Percentiles rank a stretch among this genome's conserved stretches.
phyloP scores from a whole-genome alignment of 2,797 vertebrate species.

The Enteromius afrohamiltoni region DNA sequence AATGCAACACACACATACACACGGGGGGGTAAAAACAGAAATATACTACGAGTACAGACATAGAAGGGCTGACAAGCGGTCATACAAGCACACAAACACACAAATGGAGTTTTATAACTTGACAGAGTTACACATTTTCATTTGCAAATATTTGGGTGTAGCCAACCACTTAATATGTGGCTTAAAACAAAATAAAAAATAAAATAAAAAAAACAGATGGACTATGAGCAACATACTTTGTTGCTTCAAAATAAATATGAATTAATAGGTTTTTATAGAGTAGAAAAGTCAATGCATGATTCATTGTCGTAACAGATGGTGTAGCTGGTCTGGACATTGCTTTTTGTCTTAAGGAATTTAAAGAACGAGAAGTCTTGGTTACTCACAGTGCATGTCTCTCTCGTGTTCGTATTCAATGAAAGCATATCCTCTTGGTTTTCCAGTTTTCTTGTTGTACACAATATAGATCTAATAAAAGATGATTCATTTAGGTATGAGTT shows the following conservation, averaged over 20 bases:
- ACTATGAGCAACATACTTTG: background rate
- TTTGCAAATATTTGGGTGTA: background rate
- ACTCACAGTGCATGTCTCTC: slow-evolving; percentile 98
- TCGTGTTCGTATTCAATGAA: slow-evolving; percentile 98
- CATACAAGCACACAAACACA: slow-evolving; percentile 63
- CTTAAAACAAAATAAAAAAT: background rate
- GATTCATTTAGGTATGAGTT: background rate
- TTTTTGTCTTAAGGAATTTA: background rate
- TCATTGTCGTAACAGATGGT: background rate
- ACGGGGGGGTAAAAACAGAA: slow-evolving; percentile 43
- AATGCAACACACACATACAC: slow-evolving; percentile 50
- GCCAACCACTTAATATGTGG: background rate
- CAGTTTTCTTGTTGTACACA: slow-evolving; percentile 92
- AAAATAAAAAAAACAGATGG: background rate
- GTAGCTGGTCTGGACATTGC: background rate
- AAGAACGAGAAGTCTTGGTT: slow-evolving; percentile 11
- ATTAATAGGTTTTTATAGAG: background rate
- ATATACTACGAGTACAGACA: slow-evolving; percentile 42
- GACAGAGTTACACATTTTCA: background rate
- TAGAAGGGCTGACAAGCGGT: slow-evolving; percentile 61
- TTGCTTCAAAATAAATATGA: background rate
- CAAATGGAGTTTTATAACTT: slow-evolving; percentile 47
- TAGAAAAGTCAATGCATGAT: background rate
- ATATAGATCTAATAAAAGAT: slow-evolving; percentile 87
- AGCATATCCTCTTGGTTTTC: slow-evolving; percentile 92